A percentile compares a stretch with the other conserved stretches of the same genome.
Conservation (phyloP, 2,797 vertebrate genomes). For the Caiman crocodilus region DNA sequence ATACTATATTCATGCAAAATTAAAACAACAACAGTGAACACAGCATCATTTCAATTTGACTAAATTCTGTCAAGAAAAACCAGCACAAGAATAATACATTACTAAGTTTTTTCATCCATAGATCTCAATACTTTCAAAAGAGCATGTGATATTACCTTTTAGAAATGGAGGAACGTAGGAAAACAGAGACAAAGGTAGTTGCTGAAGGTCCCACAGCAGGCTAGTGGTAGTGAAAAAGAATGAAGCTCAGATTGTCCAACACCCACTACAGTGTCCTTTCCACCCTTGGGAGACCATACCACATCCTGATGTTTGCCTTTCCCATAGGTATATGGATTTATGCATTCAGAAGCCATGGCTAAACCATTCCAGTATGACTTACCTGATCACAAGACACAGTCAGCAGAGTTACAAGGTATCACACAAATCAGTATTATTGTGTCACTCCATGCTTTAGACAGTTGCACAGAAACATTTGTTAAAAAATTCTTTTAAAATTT, state of each 20-base stretch:
- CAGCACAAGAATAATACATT: not conserved
- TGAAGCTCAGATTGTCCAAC: not conserved
- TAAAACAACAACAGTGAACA: not conserved
- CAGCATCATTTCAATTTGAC: not conserved
- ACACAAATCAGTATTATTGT: conserved; percentile 23
- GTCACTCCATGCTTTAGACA: not conserved
- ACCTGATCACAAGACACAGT: conserved; percentile 38
- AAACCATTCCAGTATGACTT: conserved; percentile 8
- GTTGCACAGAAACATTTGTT: not conserved
- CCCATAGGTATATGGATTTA: not conserved
- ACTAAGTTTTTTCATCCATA: conserved; percentile 18
- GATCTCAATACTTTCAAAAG: not conserved
- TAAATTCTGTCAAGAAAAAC: conserved; percentile 18
- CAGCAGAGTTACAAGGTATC: conserved; percentile 31
- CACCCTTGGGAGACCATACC: not conserved
- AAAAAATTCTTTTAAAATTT: conserved; percentile 18
- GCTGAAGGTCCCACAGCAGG: not conserved
- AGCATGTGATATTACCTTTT: not conserved
- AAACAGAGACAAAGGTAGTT: not conserved
- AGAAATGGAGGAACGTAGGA: not conserved
- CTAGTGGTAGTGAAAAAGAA: not conserved
- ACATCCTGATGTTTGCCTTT: not conserved
- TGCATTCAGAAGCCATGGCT: conserved; percentile 35
- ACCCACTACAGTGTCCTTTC: not conserved
- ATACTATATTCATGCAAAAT: conserved; percentile 28